phyloP scores from a whole-genome alignment of 2,888 invertebrate species.

The Orthosia gracilis region DNA sequence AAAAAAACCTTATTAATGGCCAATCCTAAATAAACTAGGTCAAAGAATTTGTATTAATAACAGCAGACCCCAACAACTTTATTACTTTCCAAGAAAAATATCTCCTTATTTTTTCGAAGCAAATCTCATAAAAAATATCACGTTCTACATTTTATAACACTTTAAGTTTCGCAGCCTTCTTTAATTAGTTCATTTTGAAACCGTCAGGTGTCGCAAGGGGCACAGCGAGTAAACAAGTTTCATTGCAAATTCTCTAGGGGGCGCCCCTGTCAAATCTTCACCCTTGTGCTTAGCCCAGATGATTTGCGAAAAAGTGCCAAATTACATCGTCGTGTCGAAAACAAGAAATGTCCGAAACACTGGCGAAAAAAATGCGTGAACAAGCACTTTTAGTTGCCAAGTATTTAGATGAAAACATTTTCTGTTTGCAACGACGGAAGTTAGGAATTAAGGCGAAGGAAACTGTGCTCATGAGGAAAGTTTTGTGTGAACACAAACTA shows the following conservation, averaged over 20 bases:
- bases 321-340: constrained; percentile 68
- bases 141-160: constrained; percentile 57
- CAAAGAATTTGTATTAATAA: constrained; percentile 38
- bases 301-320: constrained; percentile 69
- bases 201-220: constrained; percentile 67
- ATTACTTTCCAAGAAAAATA: constrained; percentile 53
- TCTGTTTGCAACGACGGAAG: constrained; percentile 56
- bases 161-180: constrained; percentile 56
- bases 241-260: constrained; percentile 62
- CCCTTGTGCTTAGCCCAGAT: constrained; percentile 56
- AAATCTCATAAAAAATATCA: constrained; percentile 60
- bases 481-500: constrained; percentile 38
- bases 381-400: constrained; percentile 57
- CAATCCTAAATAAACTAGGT: constrained; percentile 33
- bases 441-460: constrained; percentile 56
- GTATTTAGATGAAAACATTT: constrained; percentile 64
- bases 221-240: constrained; percentile 66
- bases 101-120: constrained; percentile 45
- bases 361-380: constrained; percentile 52
- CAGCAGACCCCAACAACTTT: constrained; percentile 34
- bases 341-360: constrained; percentile 63
- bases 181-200: constrained; percentile 69
- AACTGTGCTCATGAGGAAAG: constrained; percentile 46
- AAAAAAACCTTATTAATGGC: constrained; percentile 25
- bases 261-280: constrained; percentile 58